Conservation (phyloP, 2,797 vertebrate genomes). For the Pyrocephalus nanus region DNA sequence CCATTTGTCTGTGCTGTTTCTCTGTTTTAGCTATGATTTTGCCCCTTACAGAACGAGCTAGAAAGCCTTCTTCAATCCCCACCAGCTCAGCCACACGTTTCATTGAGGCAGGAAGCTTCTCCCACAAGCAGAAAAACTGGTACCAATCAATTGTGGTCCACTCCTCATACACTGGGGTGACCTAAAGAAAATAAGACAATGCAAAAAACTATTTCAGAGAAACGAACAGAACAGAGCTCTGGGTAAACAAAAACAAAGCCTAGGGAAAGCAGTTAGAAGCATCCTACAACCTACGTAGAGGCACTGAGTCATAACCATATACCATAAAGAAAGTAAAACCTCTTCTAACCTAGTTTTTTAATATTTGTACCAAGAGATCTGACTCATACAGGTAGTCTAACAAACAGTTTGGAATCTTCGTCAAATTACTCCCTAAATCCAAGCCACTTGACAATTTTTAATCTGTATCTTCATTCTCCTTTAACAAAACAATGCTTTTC, state of each 20-base stretch:
- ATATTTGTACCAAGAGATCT: neutral
- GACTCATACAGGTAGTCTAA: neutral
- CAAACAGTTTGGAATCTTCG: neutral
- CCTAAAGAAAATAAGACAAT: slow-evolving; percentile 72
- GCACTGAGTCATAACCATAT: neutral
- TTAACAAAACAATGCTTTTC: neutral
- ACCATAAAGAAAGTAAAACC: slow-evolving; percentile 27
- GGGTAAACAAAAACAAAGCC: neutral
- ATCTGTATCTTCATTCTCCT: neutral
- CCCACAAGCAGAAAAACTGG: slow-evolving; percentile 96
- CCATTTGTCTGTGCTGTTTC: slow-evolving; percentile 92
- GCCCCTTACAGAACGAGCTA: slow-evolving; percentile 91
- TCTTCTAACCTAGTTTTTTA: neutral
- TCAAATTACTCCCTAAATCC: neutral
- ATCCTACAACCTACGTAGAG: neutral
- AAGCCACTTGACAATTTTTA: neutral
- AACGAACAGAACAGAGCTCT: slow-evolving; percentile 10
- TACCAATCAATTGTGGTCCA: slow-evolving; percentile 98
- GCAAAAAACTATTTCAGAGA: neutral
- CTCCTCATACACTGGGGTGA: slow-evolving; percentile 92
- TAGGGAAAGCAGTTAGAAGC: neutral
- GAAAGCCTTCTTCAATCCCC: slow-evolving; percentile 93
- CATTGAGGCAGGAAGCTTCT: slow-evolving; percentile 91
- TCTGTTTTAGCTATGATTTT: slow-evolving; percentile 91
- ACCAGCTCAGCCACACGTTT: slow-evolving; percentile 95